phyloP scores from a whole-genome alignment of 1,140 invertebrate genomes.

The Ips nitidus region DNA sequence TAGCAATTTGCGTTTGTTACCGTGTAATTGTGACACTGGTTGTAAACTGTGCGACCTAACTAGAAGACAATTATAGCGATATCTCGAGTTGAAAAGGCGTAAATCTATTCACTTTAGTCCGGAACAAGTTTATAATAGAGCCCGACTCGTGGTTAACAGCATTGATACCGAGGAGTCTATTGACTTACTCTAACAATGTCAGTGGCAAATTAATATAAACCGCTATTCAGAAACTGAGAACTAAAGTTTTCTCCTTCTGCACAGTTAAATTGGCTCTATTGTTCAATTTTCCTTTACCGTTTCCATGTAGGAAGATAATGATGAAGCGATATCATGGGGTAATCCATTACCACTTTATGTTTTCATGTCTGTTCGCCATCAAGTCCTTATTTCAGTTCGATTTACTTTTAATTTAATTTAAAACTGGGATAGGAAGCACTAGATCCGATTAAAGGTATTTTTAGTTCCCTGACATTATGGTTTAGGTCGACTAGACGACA shows the following conservation, averaged over 20 bases:
- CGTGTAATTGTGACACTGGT: too few species aligned
- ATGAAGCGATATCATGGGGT: conserved; percentile 1
- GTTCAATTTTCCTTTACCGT: conserved; percentile 1
- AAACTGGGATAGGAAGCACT: conserved; percentile 15
- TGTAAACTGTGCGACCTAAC: too few species aligned
- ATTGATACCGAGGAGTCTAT: conserved; percentile 23
- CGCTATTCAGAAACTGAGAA: conserved; percentile 6
- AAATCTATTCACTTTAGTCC: too few species aligned
- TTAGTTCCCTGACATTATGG: not conserved
- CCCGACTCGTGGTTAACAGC: not conserved
- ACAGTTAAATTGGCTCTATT: conserved; percentile 3
- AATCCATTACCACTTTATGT: conserved; percentile 20
- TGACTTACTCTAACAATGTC: conserved; percentile 24
- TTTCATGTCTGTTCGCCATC: conserved; percentile 13
- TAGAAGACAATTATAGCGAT: too few species aligned
- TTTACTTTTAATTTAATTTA: conserved; percentile 23
- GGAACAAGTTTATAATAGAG: not conserved
- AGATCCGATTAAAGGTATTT: conserved; percentile 14
- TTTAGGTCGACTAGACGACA: not conserved
- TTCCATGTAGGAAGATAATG: conserved; percentile 5
- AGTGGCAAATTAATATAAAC: conserved; percentile 26
- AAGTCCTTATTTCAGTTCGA: conserved; percentile 13
- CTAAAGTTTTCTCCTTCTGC: conserved; percentile 15
- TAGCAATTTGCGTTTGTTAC: too few species aligned
- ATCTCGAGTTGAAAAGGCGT: too few species aligned